Percentiles rank a stretch among this genome's conserved stretches.
Evolutionary conservation across 1,140 invertebrate species (phyloP).

Genomic region (Neodiprion lecontei): DNA sequence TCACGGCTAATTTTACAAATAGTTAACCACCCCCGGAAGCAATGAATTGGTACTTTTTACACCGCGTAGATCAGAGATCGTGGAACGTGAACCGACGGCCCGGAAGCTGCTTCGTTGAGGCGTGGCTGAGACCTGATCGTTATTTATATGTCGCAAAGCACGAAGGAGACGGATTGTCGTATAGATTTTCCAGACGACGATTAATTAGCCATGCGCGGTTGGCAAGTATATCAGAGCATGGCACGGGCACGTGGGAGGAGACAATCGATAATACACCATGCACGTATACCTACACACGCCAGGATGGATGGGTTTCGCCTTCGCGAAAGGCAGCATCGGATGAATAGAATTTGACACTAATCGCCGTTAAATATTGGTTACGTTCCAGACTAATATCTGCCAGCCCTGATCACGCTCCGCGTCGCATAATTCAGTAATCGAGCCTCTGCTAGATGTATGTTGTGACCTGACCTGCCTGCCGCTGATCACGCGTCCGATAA

Average conservation of each 20-base stretch:
- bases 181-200: neutral
- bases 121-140: neutral
- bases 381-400: neutral
- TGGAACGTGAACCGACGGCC: neutral
- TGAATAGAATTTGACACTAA: neutral
- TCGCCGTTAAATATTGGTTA: conserved; percentile 5
- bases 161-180: neutral
- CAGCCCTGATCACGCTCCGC: neutral
- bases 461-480: neutral
- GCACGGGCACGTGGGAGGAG: no score
- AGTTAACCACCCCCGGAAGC: neutral
- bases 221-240: neutral
- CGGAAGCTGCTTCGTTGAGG: neutral
- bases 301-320: no score
- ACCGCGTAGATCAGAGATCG: neutral
- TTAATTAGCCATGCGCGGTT: neutral
- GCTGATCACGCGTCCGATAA: neutral
- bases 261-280: no score
- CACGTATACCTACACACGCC: no score
- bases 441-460: neutral
- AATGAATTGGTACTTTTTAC: neutral
- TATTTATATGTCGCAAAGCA: neutral
- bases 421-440: neutral
- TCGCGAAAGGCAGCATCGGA: neutral
- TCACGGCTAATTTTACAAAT: no score